Conservation (phyloP, 2,888 invertebrate species). For the Lymantria monacha region DNA sequence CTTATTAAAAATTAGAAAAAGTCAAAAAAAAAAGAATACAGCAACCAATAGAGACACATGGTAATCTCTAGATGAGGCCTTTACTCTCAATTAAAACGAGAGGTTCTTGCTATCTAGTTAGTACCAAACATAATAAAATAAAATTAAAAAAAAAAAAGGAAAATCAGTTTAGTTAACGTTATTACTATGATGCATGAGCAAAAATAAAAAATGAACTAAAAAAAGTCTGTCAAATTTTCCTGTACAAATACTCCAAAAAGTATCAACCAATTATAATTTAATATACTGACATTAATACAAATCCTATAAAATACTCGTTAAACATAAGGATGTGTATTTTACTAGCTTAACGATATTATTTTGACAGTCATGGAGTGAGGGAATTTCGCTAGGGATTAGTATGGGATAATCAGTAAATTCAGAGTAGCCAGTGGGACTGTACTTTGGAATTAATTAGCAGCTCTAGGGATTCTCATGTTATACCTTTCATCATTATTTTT, state of each 20-base stretch:
- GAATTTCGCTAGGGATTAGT: conserved; percentile 12
- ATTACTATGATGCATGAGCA: no score
- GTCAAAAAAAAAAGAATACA: no score
- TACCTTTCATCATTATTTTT: conserved; percentile 37
- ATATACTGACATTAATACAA: not conserved
- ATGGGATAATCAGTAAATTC: conserved; percentile 37
- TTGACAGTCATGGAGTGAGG: conserved; percentile 7
- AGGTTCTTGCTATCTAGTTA: no score
- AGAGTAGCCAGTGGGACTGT: conserved; percentile 35
- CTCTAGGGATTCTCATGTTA: conserved; percentile 39
- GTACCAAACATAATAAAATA: no score
- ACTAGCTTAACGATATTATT: conserved; percentile 10
- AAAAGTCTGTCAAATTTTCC: not conserved
- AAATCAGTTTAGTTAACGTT: no score
- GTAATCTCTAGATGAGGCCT: no score
- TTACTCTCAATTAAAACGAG: no score
- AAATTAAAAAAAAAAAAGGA: no score
- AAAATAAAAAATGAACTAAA: not conserved
- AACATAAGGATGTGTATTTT: not conserved
- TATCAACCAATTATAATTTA: not conserved
- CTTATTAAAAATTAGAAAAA: no score
- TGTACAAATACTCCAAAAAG: not conserved
- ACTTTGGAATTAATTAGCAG: conserved; percentile 48
- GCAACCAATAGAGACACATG: no score
- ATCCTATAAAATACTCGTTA: not conserved